Evolutionary conservation across 2,797 vertebrate genomes (phyloP).

Genomic region (Poeciliopsis turneri): DNA sequence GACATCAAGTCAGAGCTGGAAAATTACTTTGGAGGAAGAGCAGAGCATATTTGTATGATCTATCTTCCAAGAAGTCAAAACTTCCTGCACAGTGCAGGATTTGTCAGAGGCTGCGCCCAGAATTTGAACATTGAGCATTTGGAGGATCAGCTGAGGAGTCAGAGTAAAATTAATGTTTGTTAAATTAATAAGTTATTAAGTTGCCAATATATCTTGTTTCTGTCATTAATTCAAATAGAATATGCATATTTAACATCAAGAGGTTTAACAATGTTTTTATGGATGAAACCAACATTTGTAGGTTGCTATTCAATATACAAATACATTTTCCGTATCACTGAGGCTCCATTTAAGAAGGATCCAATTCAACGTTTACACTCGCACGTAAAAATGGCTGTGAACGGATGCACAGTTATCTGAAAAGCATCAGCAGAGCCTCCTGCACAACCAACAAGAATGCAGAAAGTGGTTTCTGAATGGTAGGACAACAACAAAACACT

Average conservation of each 20-base stretch:
- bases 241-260: background rate
- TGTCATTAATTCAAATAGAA: background rate
- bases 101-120: background rate
- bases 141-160: background rate
- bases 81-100: background rate
- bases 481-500: too few relatives aligned
- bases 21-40: background rate
- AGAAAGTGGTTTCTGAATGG: too few relatives aligned
- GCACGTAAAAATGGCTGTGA: too few relatives aligned
- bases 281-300: background rate
- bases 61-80: background rate
- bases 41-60: background rate
- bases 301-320: background rate
- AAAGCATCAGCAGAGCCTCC: too few relatives aligned
- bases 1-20: background rate
- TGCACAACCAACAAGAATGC: too few relatives aligned
- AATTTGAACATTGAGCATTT: background rate
- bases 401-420: too few relatives aligned
- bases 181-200: background rate
- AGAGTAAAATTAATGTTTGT: background rate
- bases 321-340: background rate
- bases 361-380: too few relatives aligned
- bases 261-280: background rate
- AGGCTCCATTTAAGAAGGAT: background rate
- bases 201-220: background rate